Evolutionary conservation across 2,113 vertebrate genomes (phyloP).

Genomic region (Pampusana beccarii): DNA sequence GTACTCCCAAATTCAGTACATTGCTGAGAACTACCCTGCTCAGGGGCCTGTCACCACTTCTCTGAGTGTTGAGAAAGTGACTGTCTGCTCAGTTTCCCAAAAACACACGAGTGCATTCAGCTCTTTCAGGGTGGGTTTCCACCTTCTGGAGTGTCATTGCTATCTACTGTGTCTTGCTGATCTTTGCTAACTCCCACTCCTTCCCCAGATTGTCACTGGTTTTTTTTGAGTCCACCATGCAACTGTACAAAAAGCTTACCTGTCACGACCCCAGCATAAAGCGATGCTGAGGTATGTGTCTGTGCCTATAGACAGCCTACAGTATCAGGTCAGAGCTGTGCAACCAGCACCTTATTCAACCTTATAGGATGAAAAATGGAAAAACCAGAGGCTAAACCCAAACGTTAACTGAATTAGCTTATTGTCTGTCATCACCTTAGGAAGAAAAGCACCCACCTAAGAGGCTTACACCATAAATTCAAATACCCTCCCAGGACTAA

Average conservation of each 20-base stretch:
- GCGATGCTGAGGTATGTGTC: not conserved
- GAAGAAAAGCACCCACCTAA: not conserved
- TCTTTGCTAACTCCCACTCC: not conserved
- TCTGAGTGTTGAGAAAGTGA: not conserved
- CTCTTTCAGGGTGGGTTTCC: not conserved
- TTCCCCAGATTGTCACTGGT: not conserved
- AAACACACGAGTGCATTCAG: not conserved
- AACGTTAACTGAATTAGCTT: not conserved
- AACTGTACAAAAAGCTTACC: not conserved
- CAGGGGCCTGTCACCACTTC: not conserved
- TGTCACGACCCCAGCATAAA: not conserved
- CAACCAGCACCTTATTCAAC: not conserved
- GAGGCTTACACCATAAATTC: not conserved
- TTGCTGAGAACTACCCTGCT: not conserved
- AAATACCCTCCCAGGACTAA: not conserved
- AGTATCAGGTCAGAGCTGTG: not conserved
- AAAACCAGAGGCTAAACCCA: not conserved
- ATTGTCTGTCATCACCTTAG: not conserved
- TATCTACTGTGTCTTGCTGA: not conserved
- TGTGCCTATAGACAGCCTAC: not conserved
- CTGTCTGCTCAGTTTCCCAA: not conserved
- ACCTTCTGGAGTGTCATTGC: slow-evolving; percentile 3
- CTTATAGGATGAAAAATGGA: not conserved
- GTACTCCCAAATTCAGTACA: not conserved
- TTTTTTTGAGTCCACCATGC: not conserved